Evolutionary conservation across 2,797 vertebrate species (phyloP).

Genomic region (Diplodus sargus): DNA sequence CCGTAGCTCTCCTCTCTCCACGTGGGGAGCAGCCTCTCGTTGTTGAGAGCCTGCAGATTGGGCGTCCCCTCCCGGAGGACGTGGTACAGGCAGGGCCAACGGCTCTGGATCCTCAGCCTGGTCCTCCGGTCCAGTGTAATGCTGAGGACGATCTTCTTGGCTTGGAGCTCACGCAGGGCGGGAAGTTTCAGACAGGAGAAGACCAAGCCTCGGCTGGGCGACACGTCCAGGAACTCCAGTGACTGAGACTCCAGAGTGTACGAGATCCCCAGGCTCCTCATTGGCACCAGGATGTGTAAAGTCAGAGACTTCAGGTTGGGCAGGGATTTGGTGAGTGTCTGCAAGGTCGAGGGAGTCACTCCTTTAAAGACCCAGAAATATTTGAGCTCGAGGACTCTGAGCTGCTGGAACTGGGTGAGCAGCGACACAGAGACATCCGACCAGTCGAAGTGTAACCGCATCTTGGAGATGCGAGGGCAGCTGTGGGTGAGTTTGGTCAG

Average conservation of each 20-base stretch:
- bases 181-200: conserved; percentile 87
- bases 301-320: conserved; percentile 87
- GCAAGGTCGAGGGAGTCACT: conserved; percentile 84
- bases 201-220: conserved; percentile 87
- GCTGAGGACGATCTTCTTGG: conserved; percentile 88
- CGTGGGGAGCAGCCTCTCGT: conserved; percentile 84
- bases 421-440: conserved; percentile 85
- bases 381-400: conserved; percentile 88
- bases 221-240: conserved; percentile 88
- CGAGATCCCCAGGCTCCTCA: conserved; percentile 87
- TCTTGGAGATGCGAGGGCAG: conserved; percentile 85
- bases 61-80: conserved; percentile 87
- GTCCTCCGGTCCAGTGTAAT: conserved; percentile 88
- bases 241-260: conserved; percentile 87
- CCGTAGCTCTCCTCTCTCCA: conserved; percentile 85
- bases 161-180: conserved; percentile 84
- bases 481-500: conserved; percentile 82
- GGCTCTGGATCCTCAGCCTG: conserved; percentile 86
- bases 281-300: conserved; percentile 87
- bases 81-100: conserved; percentile 88
- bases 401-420: conserved; percentile 86
- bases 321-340: conserved; percentile 83
- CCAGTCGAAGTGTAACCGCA: conserved; percentile 90
- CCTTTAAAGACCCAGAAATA: conserved; percentile 91
- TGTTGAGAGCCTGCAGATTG: conserved; percentile 87